A percentile compares a stretch with the other conserved stretches of the same genome.
Conservation (phyloP, 2,888 invertebrate genomes). For the Andrena camellia region DNA sequence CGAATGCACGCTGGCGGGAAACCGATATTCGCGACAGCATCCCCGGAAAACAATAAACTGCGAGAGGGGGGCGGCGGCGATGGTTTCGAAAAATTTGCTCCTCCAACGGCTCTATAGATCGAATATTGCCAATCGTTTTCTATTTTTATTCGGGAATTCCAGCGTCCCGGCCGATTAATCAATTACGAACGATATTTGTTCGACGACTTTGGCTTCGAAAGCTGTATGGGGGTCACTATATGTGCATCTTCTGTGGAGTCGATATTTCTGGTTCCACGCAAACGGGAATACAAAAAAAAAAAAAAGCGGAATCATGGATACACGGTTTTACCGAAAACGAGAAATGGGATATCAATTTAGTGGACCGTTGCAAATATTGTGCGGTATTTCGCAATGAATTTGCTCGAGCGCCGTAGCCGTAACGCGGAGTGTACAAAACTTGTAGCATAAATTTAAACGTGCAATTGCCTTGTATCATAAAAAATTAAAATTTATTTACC, state of each 20-base stretch:
- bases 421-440: no score
- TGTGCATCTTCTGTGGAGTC: constrained; percentile 2
- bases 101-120: neutral
- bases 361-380: neutral
- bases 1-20: constrained; percentile 15
- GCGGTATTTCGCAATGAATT: neutral
- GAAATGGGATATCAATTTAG: constrained; percentile 8
- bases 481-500: no score
- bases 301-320: neutral
- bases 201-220: no score
- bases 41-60: neutral
- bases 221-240: neutral
- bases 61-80: neutral
- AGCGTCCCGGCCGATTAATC: constrained; percentile 30
- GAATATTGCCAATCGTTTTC: neutral
- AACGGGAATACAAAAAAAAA: neutral
- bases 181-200: constrained; percentile 28
- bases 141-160: constrained; percentile 10
- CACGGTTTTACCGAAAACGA: neutral
- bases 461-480: no score
- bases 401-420: no score
- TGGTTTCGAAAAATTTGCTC: constrained; percentile 14
- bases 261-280: neutral
- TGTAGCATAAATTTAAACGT: no score
- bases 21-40: constrained; percentile 20